Evolutionary conservation across 2,797 vertebrate genomes (phyloP).

Genomic region (Lophius americanus): DNA sequence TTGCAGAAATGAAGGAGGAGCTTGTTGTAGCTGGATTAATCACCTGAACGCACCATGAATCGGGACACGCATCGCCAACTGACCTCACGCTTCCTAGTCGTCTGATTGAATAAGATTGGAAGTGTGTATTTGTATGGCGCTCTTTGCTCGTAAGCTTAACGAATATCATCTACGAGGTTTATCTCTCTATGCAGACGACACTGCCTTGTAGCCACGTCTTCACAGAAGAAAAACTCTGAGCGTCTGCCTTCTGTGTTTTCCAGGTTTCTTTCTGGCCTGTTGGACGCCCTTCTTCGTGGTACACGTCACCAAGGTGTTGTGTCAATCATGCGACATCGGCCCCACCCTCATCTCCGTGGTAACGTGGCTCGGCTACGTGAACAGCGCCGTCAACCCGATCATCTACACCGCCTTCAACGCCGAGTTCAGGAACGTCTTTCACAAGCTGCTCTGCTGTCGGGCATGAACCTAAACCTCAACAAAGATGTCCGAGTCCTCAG

Average conservation of each 20-base stretch:
- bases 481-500: background rate
- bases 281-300: slow-evolving; percentile 84
- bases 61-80: too few species aligned
- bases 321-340: slow-evolving; percentile 75
- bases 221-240: too few species aligned
- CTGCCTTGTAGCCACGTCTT: too few species aligned
- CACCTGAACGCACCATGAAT: too few species aligned
- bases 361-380: slow-evolving; percentile 84
- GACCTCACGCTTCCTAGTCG: too few species aligned
- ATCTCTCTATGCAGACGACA: too few species aligned
- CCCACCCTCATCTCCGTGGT: slow-evolving; percentile 80
- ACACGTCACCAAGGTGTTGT: slow-evolving; percentile 80
- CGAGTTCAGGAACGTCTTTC: slow-evolving; percentile 82
- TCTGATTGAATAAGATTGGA: too few species aligned
- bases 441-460: slow-evolving; percentile 78
- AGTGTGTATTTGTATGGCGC: too few species aligned
- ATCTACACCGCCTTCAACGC: slow-evolving; percentile 83
- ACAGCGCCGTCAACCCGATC: slow-evolving; percentile 83
- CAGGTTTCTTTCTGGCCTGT: slow-evolving; percentile 82
- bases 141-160: too few species aligned
- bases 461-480: slow-evolving; percentile 33
- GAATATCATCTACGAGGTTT: too few species aligned
- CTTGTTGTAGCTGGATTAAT: too few species aligned
- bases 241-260: slow-evolving; percentile 5
- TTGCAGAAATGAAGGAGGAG: too few species aligned